Percentiles rank a stretch among this genome's conserved stretches.
Conservation (phyloP, 2,797 vertebrate species). For the Poeciliopsis paucimaculata region DNA sequence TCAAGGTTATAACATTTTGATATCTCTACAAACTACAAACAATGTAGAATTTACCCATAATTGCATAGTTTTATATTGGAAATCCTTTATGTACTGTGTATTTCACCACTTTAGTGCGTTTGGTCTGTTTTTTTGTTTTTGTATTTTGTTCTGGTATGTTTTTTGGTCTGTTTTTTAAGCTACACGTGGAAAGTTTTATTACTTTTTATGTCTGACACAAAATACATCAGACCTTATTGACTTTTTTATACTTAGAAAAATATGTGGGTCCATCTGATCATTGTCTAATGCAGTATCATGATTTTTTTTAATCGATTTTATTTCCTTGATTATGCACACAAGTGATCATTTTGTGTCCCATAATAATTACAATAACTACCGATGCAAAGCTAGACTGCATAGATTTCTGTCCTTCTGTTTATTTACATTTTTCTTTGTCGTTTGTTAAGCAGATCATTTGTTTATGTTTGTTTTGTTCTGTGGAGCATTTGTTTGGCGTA, state of each 20-base stretch:
- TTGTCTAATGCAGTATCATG: not conserved
- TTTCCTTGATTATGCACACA: not conserved
- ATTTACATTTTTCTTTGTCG: not conserved
- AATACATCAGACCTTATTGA: not conserved
- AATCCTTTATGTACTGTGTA: not conserved
- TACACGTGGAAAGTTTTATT: not conserved
- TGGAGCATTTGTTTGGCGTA: not conserved
- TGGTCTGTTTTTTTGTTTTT: not conserved
- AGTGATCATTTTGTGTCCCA: slow-evolving; percentile 15
- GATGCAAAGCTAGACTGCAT: not conserved
- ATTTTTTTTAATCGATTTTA: not conserved
- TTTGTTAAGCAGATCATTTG: not conserved
- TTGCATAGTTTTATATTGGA: not conserved
- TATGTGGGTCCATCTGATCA: not conserved
- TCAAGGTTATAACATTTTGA: not conserved
- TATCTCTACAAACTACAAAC: not conserved
- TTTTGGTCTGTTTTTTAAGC: not conserved
- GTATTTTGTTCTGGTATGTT: too few relatives aligned
- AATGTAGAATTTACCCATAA: not conserved
- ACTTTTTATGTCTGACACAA: not conserved
- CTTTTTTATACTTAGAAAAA: not conserved
- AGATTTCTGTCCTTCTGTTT: not conserved
- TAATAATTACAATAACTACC: not conserved
- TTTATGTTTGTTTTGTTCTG: not conserved
- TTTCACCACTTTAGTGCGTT: not conserved